These are phyloP conservation scores for Chaetophractus vellerosus DNA, from an alignment of 2,797 vertebrate genomes.

Conservation along the genomic window DNA sequence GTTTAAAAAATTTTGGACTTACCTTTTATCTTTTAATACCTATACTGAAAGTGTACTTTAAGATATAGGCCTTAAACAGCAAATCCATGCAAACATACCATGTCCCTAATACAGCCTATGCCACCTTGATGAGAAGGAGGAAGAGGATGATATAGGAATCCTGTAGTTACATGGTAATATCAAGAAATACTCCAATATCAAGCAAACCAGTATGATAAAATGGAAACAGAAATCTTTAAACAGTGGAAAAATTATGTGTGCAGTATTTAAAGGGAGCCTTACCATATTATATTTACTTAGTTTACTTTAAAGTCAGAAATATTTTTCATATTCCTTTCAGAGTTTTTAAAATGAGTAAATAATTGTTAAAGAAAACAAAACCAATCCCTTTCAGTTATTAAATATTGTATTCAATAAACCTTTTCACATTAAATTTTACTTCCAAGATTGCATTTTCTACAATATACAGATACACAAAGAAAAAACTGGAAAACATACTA, in stretches of 20 bases:
- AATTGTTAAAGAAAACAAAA: not conserved
- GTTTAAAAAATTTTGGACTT: not conserved
- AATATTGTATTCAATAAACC: not conserved
- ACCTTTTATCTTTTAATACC: no score
- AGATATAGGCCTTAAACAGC: not conserved
- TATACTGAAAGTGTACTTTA: not conserved
- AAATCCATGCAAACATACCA: not conserved
- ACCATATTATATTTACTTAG: not conserved
- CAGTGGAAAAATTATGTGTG: not conserved
- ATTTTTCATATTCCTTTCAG: conserved; percentile 53
- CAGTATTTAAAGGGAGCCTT: not conserved
- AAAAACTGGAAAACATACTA: conserved; percentile 15
- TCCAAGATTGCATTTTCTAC: conserved; percentile 41
- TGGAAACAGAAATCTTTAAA: not conserved
- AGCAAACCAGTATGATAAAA: not conserved
- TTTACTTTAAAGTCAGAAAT: not conserved
- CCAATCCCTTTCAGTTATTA: conserved; percentile 33
- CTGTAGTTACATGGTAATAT: not conserved
- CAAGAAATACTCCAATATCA: conserved; percentile 35
- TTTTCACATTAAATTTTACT: conserved; percentile 23
- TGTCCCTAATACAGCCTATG: not conserved
- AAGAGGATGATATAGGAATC: not conserved
- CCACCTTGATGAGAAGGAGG: not conserved
- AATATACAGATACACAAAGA: conserved; percentile 60
- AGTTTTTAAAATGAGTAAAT: conserved; percentile 50